Conservation (phyloP, 2,113 vertebrate species). For the Podiceps cristatus region DNA sequence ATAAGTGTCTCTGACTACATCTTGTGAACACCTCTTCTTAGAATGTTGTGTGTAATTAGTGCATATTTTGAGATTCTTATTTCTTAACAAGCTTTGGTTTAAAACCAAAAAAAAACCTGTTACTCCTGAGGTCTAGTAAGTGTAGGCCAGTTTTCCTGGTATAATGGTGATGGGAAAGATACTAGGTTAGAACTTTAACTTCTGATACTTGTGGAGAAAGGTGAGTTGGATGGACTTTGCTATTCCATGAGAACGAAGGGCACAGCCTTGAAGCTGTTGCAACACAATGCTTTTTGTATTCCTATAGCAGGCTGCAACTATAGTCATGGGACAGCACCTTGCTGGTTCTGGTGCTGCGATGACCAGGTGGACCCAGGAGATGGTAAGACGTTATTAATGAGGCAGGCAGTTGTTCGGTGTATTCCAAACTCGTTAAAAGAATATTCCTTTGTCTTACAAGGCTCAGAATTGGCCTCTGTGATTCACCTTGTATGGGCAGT, state of each 20-base stretch:
- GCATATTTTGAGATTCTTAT: not conserved
- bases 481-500: not conserved
- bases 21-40: not conserved
- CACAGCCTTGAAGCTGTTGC: not conserved
- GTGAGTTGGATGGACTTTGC: constrained; percentile 42
- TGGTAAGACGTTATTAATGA: not conserved
- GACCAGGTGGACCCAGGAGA: too few species aligned
- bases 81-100: not conserved
- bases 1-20: not conserved
- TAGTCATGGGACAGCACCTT: not conserved
- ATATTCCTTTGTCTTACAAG: not conserved
- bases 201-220: not conserved
- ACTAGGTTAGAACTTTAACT: constrained; percentile 18
- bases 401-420: not conserved
- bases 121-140: not conserved
- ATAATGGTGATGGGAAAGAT: not conserved
- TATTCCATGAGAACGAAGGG: not conserved
- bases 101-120: not conserved
- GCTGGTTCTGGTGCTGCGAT: not conserved
- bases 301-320: not conserved
- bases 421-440: not conserved
- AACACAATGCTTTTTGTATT: not conserved
- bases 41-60: not conserved
- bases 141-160: not conserved
- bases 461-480: not conserved